Percentiles rank a stretch among this genome's conserved stretches.
These are phyloP conservation scores for Drosophila gaucha DNA, from an alignment of 2,888 invertebrate genomes.

Conservation along the genomic window DNA sequence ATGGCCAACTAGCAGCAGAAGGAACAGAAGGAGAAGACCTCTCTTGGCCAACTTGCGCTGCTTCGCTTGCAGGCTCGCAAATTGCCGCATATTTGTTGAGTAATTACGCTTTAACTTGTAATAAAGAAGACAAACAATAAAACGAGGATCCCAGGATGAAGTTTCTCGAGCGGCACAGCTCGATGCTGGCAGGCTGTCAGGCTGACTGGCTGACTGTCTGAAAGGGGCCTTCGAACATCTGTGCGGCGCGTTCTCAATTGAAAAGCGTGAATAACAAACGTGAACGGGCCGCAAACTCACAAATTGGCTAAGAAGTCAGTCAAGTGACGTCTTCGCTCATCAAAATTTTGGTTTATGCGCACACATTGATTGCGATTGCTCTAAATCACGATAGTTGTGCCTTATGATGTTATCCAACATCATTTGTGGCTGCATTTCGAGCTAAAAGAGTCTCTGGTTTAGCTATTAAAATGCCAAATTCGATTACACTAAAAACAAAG, in stretches of 20 bases:
- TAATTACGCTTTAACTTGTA: slow-evolving; percentile 82
- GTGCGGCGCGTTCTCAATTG: slow-evolving; percentile 76
- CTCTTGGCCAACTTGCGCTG: slow-evolving; percentile 3
- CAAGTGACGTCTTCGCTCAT: slow-evolving; percentile 36
- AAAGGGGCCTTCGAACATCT: slow-evolving; percentile 41
- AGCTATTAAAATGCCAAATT: no score
- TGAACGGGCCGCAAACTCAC: slow-evolving; percentile 65
- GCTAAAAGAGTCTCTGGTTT: no score
- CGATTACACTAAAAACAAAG: no score
- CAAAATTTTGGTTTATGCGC: slow-evolving; percentile 36
- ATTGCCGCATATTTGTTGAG: slow-evolving; percentile 80
- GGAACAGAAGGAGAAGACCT: neutral
- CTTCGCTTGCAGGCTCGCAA: slow-evolving; percentile 58
- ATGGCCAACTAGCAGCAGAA: slow-evolving; percentile 44
- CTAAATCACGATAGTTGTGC: neutral
- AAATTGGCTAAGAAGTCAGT: slow-evolving; percentile 73
- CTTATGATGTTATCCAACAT: no score
- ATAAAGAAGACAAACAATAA: slow-evolving; percentile 83
- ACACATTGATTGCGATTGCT: neutral
- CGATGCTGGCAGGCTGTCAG: neutral
- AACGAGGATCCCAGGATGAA: slow-evolving; percentile 63
- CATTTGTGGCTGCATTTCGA: neutral
- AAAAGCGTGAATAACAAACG: slow-evolving; percentile 79
- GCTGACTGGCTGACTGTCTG: neutral
- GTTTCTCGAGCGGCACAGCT: slow-evolving; percentile 5